Conservation (phyloP, 2,888 invertebrate species). For the Griposia aprilina region DNA sequence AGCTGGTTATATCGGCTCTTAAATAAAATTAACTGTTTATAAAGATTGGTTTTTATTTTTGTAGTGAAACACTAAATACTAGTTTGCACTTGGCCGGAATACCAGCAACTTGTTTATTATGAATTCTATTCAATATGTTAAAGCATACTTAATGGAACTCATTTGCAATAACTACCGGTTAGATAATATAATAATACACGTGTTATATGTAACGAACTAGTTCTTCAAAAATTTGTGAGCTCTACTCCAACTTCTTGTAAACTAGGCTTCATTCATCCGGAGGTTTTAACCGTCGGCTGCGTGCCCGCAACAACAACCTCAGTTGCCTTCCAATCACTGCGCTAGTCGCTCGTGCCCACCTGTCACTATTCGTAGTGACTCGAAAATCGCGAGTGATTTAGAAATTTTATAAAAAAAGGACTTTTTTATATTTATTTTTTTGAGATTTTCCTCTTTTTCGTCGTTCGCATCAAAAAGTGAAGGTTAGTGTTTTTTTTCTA, state of each 20-base stretch:
- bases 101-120: neutral
- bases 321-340: conserved; percentile 66
- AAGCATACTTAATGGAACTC: neutral
- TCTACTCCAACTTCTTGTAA: conserved; percentile 41
- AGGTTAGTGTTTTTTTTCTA: conserved; percentile 57
- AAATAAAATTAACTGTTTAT: neutral
- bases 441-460: conserved; percentile 4
- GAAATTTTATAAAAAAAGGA: conserved; percentile 30
- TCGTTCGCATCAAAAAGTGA: conserved; percentile 31
- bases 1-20: neutral
- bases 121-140: neutral
- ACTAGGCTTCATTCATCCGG: conserved; percentile 64
- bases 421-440: conserved; percentile 15
- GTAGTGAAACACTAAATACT: neutral
- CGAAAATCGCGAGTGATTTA: conserved; percentile 61
- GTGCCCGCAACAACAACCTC: conserved; percentile 65
- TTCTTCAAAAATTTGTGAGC: conserved; percentile 32
- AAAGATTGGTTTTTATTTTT: neutral
- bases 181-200: conserved; percentile 17
- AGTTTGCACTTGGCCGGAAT: neutral
- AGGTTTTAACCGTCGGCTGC: conserved; percentile 53
- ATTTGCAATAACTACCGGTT: conserved; percentile 14
- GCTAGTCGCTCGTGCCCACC: conserved; percentile 53
- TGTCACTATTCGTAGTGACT: conserved; percentile 26
- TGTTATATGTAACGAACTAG: conserved; percentile 5